These are phyloP conservation scores for Oryzias melastigma DNA, from an alignment of 2,113 vertebrate species.

Conservation along the genomic window DNA sequence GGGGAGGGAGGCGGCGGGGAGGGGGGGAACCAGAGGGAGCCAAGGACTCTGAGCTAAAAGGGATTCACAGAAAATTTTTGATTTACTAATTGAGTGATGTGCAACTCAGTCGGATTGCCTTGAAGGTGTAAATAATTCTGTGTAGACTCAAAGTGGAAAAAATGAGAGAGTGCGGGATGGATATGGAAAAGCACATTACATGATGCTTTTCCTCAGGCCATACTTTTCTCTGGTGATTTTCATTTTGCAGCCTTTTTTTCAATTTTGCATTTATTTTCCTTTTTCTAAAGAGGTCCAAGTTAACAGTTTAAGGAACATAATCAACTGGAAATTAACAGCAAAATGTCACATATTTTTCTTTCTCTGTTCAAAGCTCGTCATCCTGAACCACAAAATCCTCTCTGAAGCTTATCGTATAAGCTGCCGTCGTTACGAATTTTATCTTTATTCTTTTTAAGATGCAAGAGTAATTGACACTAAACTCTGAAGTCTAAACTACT, in stretches of 20 bases:
- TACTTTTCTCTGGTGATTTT: conserved; percentile 63
- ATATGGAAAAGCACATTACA: conserved; percentile 69
- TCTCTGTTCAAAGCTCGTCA: conserved; percentile 49
- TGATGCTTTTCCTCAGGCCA: conserved; percentile 57
- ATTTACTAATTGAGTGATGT: conserved; percentile 99
- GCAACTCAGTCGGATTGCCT: conserved; percentile 93
- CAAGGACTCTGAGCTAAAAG: conserved; percentile 95
- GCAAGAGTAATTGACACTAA: conserved; percentile 47
- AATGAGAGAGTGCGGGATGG: conserved; percentile 58
- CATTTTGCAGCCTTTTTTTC: conserved; percentile 54
- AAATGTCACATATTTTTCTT: conserved; percentile 54
- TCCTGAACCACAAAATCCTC: conserved; percentile 41
- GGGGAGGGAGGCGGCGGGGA: conserved; percentile 55
- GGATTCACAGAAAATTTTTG: conserved; percentile 98
- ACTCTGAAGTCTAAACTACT: conserved; percentile 54
- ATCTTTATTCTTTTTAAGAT: conserved; percentile 51
- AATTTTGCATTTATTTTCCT: conserved; percentile 28
- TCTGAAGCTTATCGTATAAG: conserved; percentile 51
- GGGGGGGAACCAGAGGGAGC: conserved; percentile 82
- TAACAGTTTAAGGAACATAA: conserved; percentile 62
- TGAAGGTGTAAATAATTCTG: conserved; percentile 99
- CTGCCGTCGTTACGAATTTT: conserved; percentile 48
- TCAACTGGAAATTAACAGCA: conserved; percentile 70
- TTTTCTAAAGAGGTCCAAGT: conserved; percentile 55
- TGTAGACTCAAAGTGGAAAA: conserved; percentile 84